A percentile compares a stretch with the other conserved stretches of the same genome.
These are phyloP conservation scores for Anastrepha ludens DNA, from an alignment of 1,140 invertebrate genomes.

Conservation along the genomic window DNA sequence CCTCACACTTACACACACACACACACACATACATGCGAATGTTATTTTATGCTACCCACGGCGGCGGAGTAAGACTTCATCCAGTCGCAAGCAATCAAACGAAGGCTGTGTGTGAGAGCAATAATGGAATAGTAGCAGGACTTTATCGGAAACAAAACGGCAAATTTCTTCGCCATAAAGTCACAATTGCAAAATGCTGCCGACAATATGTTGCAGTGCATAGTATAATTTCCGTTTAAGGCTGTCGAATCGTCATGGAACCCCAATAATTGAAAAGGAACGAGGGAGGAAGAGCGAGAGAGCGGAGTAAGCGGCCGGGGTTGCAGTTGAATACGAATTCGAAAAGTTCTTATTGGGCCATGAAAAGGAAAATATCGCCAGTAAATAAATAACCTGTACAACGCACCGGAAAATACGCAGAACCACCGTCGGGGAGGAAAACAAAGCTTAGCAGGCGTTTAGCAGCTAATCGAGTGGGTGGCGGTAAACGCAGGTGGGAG, in stretches of 20 bases:
- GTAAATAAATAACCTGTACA: slow-evolving; percentile 56
- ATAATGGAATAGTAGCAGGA: slow-evolving; percentile 19
- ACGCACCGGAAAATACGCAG: slow-evolving; percentile 1
- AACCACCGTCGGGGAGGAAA: not conserved
- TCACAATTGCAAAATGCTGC: slow-evolving; percentile 10
- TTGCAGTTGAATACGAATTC: slow-evolving; percentile 2
- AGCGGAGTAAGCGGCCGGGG: not conserved
- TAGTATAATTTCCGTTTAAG: not conserved
- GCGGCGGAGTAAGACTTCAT: not conserved
- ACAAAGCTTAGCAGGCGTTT: slow-evolving; percentile 26
- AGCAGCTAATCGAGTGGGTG: slow-evolving; percentile 51
- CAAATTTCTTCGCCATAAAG: slow-evolving; percentile 54
- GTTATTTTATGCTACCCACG: not conserved
- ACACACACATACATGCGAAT: not conserved
- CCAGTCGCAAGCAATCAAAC: not conserved
- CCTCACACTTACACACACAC: not conserved
- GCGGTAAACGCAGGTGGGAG: not conserved
- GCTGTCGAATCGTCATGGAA: not conserved
- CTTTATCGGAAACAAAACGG: slow-evolving; percentile 49
- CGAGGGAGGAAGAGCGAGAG: not conserved
- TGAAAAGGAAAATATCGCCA: slow-evolving; percentile 25
- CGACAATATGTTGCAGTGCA: slow-evolving; percentile 27
- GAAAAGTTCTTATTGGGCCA: slow-evolving; percentile 50
- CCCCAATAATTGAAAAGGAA: not conserved
- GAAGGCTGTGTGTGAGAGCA: not conserved